These are phyloP conservation scores for Spheniscus humboldti DNA, from an alignment of 2,797 vertebrate species.

Conservation along the genomic window DNA sequence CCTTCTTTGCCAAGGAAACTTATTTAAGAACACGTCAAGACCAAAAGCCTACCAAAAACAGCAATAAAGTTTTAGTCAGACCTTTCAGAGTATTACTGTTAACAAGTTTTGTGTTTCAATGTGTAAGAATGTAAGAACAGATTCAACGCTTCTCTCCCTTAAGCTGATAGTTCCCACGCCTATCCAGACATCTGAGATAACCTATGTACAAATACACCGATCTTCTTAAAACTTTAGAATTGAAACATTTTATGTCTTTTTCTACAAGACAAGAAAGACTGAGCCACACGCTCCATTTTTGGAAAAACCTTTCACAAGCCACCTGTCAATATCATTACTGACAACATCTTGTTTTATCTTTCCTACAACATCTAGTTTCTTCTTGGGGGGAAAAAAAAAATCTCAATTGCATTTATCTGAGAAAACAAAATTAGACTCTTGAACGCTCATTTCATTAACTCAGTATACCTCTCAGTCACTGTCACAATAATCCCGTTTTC, in stretches of 20 bases:
- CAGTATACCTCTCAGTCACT: background rate
- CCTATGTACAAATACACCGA: accelerated
- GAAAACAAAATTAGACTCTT: background rate
- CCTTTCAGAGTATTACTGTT: background rate
- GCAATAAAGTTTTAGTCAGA: background rate
- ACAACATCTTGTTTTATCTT: background rate
- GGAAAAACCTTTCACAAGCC: background rate
- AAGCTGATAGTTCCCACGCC: background rate
- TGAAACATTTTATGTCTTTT: background rate
- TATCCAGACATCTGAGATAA: background rate
- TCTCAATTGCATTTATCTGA: background rate
- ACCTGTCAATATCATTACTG: background rate
- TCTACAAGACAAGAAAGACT: background rate
- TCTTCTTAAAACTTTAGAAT: background rate
- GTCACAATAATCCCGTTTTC: background rate
- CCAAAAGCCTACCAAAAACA: background rate
- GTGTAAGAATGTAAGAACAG: background rate
- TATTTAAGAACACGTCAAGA: background rate
- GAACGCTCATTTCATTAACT: background rate
- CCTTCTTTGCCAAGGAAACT: background rate
- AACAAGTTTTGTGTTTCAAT: background rate
- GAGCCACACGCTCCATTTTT: background rate
- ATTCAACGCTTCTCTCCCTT: background rate
- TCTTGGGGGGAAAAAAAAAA: background rate
- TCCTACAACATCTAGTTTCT: background rate